A percentile compares a stretch with the other conserved stretches of the same genome.
phyloP scores from a whole-genome alignment of 2,888 invertebrate species.

The Quadriops clusia region DNA sequence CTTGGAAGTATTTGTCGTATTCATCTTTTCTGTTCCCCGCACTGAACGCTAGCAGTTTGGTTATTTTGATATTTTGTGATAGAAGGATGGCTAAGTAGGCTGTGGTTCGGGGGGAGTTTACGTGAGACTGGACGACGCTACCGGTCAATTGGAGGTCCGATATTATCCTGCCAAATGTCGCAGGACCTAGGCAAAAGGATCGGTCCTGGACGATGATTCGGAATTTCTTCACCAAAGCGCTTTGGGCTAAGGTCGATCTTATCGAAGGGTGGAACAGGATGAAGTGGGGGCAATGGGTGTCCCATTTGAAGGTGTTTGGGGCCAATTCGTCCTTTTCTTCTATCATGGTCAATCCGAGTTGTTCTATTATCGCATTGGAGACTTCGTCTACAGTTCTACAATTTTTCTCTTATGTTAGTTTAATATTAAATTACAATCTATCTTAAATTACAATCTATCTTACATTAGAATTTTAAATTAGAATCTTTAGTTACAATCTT shows the following conservation, averaged over 20 bases:
- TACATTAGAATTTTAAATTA: too few species aligned
- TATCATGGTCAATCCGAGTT: constrained; percentile 22
- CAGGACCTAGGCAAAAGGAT: constrained; percentile 70
- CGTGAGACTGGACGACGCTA: constrained; percentile 66
- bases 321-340: constrained; percentile 20
- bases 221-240: constrained; percentile 42
- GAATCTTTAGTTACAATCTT: too few species aligned
- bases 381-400: constrained; percentile 22
- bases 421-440: too few species aligned
- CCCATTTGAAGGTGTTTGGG: constrained; percentile 30
- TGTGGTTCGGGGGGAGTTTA: constrained; percentile 65
- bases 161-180: constrained; percentile 59
- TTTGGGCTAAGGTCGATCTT: constrained; percentile 43
- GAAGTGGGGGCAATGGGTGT: constrained; percentile 41
- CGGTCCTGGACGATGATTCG: constrained; percentile 53
- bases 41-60: constrained; percentile 49
- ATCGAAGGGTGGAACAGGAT: constrained; percentile 43
- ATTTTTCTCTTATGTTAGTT: too few species aligned
- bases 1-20: constrained; percentile 56
- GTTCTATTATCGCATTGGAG: constrained; percentile 22
- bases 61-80: constrained; percentile 45
- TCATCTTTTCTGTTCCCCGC: constrained; percentile 48
- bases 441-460: too few species aligned
- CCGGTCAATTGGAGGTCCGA: constrained; percentile 53
- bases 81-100: constrained; percentile 64